Evolutionary conservation across 2,888 invertebrate genomes (phyloP), one percentile per base, ranked within the genome.

Genomic region (Salticus scenicus): DNA sequence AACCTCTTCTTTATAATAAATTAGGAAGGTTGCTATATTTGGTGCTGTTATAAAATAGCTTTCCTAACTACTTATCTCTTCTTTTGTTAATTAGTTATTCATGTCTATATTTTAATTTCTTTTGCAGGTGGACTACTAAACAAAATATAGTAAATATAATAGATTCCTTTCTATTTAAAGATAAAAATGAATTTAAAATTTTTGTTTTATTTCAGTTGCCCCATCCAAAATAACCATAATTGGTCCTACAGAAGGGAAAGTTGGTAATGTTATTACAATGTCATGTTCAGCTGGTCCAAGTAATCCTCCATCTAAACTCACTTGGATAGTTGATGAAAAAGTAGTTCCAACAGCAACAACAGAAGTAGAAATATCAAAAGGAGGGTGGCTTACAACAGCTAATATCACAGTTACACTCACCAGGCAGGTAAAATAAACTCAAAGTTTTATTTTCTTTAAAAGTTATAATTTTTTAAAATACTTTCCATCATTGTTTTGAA

Each of bases 311-410:
- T 90, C 91, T 7, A 88, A 88, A n/a, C 89, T 92, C 30, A 89
- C 90, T 0, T 92, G 92, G 92, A 89, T 90, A 77, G 89, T 90
- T 7, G 89, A 90, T 47, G 90, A 90, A 0, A 84, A 88, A 78
- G 87, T 89, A 14, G 67, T 72, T 12, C 87, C 83, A 14, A 72
- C 80, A 4, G 82, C 81, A 0, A 74, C 83, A 12, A 42, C 83
- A 14, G 76, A 85, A 0, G 90, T 92, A 0, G 91, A 93, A 92
- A 75, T 87, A 0, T 90, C 92, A 0, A 91, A 93, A 92, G 96
- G 96, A 51, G 98, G 98, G 41, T 97, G 95, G 95, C 95, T 96
- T 78, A 97, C 98, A 0, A 94, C 94, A 0, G 97, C 97, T 0
- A 96, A 97, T 90, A 95, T 98, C 76, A 96, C 95, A 0, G 95